These are phyloP conservation scores for Oscarella lobularis DNA, from an alignment of 37 sponge, comb jelly and placozoan species.

Conservation along the genomic window DNA sequence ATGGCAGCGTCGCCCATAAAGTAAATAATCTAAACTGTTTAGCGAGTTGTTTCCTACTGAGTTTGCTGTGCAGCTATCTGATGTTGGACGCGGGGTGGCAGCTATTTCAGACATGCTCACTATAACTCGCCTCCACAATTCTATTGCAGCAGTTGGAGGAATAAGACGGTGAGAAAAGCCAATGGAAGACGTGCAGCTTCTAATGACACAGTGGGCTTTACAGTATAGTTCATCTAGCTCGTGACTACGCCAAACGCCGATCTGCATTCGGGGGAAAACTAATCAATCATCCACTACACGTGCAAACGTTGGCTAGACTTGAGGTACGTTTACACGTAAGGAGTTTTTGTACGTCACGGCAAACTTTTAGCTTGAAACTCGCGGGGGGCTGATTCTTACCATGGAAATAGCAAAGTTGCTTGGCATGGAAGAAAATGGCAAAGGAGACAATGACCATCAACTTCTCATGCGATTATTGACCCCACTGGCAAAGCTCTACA, in stretches of 20 bases:
- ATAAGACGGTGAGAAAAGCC: conserved; percentile 44
- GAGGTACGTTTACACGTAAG: conserved; percentile 51
- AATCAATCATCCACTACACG: conserved; percentile 57
- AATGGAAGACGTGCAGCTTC: neutral
- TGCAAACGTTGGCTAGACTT: conserved; percentile 61
- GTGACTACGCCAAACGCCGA: conserved; percentile 52
- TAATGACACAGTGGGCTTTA: neutral
- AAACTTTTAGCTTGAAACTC: too few relatives aligned
- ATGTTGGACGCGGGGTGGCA: conserved; percentile 46
- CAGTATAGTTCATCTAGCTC: conserved; percentile 61
- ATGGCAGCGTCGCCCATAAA: conserved; percentile 46
- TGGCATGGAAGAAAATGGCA: conserved; percentile 42
- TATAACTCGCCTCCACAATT: conserved; percentile 82
- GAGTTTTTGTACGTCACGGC: too few relatives aligned
- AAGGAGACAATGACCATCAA: conserved; percentile 12
- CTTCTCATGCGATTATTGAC: conserved; percentile 49
- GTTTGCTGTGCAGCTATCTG: conserved; percentile 19
- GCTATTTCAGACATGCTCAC: conserved; percentile 70
- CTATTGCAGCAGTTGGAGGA: conserved; percentile 39
- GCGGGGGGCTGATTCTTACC: conserved; percentile 12
- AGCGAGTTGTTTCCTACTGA: neutral
- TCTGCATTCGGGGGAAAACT: conserved; percentile 58
- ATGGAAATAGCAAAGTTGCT: conserved; percentile 49
- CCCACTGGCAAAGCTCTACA: conserved; percentile 82
- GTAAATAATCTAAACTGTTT: conserved; percentile 10